Conservation (phyloP, 2,113 vertebrate species). For the Pelodiscus sinensis region DNA sequence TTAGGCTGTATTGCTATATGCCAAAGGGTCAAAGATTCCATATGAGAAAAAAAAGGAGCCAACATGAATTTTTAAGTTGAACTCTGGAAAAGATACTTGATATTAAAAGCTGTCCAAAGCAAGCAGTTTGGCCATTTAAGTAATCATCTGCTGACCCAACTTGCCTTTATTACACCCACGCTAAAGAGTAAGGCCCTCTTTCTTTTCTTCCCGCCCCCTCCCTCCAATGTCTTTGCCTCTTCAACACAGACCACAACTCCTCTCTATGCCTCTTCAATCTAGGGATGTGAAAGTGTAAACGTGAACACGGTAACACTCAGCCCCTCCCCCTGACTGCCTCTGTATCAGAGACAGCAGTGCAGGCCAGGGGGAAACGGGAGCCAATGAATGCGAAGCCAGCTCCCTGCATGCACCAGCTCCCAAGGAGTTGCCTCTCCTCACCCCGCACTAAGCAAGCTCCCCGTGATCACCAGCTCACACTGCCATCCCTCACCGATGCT, state of each 20-base stretch:
- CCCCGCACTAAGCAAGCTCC: too few species aligned
- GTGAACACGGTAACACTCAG: too few species aligned
- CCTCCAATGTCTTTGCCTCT: constrained; percentile 40
- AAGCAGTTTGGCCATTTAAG: constrained; percentile 70
- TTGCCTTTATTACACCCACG: constrained; percentile 69
- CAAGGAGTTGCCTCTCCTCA: too few species aligned
- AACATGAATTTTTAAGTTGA: not conserved
- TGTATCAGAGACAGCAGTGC: too few species aligned
- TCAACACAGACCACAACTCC: constrained; percentile 51
- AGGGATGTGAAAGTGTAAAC: too few species aligned
- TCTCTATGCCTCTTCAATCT: not conserved
- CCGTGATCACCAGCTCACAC: too few species aligned
- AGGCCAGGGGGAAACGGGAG: too few species aligned
- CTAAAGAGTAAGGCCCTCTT: constrained; percentile 69
- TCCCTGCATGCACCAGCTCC: too few species aligned
- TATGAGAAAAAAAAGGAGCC: not conserved
- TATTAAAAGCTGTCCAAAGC: constrained; percentile 64
- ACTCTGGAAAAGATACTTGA: constrained; percentile 62
- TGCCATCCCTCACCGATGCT: too few species aligned
- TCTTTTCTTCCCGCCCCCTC: constrained; percentile 22
- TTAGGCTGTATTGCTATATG: not conserved
- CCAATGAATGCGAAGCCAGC: too few species aligned
- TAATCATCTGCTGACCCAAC: constrained; percentile 69
- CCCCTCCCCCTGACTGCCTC: too few species aligned
- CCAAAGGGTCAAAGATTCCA: constrained; percentile 17